Base-by-base conservation (phyloP, 2,113 vertebrate species). In the Eurypyga helias region DNA sequence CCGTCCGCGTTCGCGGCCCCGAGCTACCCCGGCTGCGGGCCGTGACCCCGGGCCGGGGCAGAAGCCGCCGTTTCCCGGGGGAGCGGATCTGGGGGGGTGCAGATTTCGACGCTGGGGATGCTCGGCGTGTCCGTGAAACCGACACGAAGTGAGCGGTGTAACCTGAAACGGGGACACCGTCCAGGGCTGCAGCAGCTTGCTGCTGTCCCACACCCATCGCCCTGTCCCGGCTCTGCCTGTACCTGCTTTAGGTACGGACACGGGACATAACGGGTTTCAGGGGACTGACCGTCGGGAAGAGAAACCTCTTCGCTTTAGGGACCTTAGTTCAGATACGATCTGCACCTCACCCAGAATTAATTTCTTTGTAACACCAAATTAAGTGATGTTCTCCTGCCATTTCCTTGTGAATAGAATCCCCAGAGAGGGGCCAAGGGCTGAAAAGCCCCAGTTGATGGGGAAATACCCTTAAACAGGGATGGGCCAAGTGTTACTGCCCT, bases 331-430 rank as follows among this genome's bases (percentile, higher is more conserved):
- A 31, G 38, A 2, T 19, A 10, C 7, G 9, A 25, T 8, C 36
- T 15, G 41, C 54, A 62, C 10, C 52, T 85, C 83, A 5, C 9
- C 43, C 4, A 0, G 33, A 43, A 19, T 9, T n/a, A 13, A 45
- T 29, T 34, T 24, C 29, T 51, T 24, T 0, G n/a, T 41, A 9
- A 20, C 52, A 33, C 13, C 60, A 29, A 7, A 54, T 18, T 1
- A 19, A 10, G 17, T 8, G 9, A 1, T 0, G 0, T 24, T 46
- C 38, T 69, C 29, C 26, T 0, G 0, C 7, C 18, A 0, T 7
- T n/a, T 34, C 54, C 41, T 45, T 17, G 26, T 11, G 72, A n/a
- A 3, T 1, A 20, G 80, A 21, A 36, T 24, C 12, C 5, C 5
- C 20, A 62, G 26, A 36, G 29, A 57, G 41, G n/a, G 38, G 64